Base-by-base conservation (phyloP, 2,888 invertebrate genomes). In the Cephus sareptanus region DNA sequence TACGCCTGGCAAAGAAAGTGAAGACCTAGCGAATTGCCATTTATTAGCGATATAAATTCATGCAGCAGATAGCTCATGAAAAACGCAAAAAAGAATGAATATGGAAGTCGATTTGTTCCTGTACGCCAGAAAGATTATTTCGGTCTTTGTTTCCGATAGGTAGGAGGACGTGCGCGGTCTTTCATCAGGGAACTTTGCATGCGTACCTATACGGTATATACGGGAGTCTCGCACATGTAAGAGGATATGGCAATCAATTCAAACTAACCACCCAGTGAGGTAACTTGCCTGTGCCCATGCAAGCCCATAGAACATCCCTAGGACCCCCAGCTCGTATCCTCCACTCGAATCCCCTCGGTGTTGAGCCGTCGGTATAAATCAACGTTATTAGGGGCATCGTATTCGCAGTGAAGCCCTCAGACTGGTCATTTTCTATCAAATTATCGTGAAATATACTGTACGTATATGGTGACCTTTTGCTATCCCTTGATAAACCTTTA, bases 381-480 rank as follows among this genome's bases (percentile, higher is more conserved):
- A 91, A 89, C 88, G 90, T 91, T 91, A 90, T 91, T 90, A 90
- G 86, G 87, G 88, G 91, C 88, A 86, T 91, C 91, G 85, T 90
- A 89, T 91, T 90, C 89, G 86, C 77, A 82, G 81, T 82, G 85
- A 82, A 79, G 82, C 81, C 83, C 88, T 84, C 84, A 84, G 83
- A 81, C 88, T 82, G 87, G 89, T 89, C 88, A 90, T 91, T 90
- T 89, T 86, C 87, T 89, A 90, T 89, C 90, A 90, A 90, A 90
- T 90, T 91, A 90, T 90, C 85, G 87, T 85, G 87, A 89, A 89
- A 89, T 90, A 89, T 85, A 81, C 71, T 23, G 56, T 56, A 23
- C 56, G 56, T 56, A 56, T 56, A 15, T 56, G 56, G 56, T 56
- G 56, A 56, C 56, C 56, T 56, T 56, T 56, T 56, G 23, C 56